A percentile compares a stretch with the other conserved stretches of the same genome.
Conservation (phyloP, 2,888 invertebrate genomes). For the Rutpela maculata region DNA sequence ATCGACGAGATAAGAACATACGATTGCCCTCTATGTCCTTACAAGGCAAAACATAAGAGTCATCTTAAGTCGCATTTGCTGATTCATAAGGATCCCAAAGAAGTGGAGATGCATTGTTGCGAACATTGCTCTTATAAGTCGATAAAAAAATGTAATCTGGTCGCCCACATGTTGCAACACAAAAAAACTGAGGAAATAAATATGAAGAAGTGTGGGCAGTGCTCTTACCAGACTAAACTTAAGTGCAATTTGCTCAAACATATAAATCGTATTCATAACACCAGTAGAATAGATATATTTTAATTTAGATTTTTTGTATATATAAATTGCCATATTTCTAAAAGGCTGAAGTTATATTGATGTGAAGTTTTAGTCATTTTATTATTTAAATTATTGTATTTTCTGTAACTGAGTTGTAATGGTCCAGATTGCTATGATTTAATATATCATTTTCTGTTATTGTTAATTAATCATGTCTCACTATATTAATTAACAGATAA, state of each 20-base stretch:
- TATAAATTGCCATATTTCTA: too few species aligned
- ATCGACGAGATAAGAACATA: background rate
- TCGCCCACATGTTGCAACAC: conserved; percentile 30
- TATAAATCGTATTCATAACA: conserved; percentile 1
- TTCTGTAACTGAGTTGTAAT: too few species aligned
- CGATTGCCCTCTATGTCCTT: background rate
- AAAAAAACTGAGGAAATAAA: conserved; percentile 5
- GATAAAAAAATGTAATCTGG: conserved; percentile 4
- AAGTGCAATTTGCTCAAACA: conserved; percentile 32
- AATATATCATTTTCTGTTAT: too few species aligned
- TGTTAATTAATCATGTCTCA: too few species aligned
- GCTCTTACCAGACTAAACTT: conserved; percentile 31
- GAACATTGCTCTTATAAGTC: conserved; percentile 27
- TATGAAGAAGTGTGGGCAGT: conserved; percentile 19
- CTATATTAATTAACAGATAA: too few species aligned
- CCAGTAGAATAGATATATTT: too few species aligned
- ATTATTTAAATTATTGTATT: too few species aligned
- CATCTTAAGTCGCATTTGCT: background rate
- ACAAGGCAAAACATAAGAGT: background rate
- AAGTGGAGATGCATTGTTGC: conserved; percentile 35
- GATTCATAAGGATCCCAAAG: conserved; percentile 12
- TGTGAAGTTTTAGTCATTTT: too few species aligned
- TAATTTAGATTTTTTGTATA: too few species aligned
- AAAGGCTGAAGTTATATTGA: too few species aligned
- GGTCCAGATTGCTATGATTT: too few species aligned